These are phyloP conservation scores for Acrocephalus arundinaceus DNA, from an alignment of 2,113 vertebrate genomes.

Conservation along the genomic window DNA sequence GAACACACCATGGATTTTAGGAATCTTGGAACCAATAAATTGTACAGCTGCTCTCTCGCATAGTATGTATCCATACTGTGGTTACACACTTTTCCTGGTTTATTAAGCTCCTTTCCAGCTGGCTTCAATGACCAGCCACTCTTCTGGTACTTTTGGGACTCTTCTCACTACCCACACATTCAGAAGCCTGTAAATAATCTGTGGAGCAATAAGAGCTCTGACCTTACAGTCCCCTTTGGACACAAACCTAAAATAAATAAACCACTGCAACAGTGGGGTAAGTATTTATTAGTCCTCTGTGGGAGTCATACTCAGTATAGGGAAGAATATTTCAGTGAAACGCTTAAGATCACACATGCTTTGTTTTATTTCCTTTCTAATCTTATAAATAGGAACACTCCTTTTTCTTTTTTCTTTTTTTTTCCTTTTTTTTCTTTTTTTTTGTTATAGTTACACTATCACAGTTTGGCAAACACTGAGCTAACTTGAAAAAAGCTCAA, in stretches of 20 bases:
- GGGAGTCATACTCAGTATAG: background rate
- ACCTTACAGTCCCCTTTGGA: background rate
- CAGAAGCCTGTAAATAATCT: constrained; percentile 23
- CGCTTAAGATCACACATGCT: background rate
- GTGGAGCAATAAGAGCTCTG: background rate
- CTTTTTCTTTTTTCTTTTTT: background rate
- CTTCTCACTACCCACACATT: background rate
- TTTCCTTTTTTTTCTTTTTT: background rate
- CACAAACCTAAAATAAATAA: constrained; percentile 1
- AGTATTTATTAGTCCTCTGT: constrained; percentile 7
- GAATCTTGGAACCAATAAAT: background rate
- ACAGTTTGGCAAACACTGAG: background rate
- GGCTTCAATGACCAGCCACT: background rate
- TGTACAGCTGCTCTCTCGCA: background rate
- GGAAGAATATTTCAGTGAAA: constrained; percentile 34
- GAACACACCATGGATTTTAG: background rate
- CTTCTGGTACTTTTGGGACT: background rate
- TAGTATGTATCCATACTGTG: background rate
- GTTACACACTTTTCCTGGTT: background rate
- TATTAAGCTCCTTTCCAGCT: constrained; percentile 1
- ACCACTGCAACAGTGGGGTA: background rate
- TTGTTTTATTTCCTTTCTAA: constrained; percentile 17
- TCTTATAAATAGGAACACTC: background rate
- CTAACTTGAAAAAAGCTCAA: constrained; percentile 2
- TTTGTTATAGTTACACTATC: background rate